Percentiles rank a stretch among this genome's conserved stretches.
Evolutionary conservation across 2,113 vertebrate species (phyloP).

Genomic region (Bubalus kerabau): DNA sequence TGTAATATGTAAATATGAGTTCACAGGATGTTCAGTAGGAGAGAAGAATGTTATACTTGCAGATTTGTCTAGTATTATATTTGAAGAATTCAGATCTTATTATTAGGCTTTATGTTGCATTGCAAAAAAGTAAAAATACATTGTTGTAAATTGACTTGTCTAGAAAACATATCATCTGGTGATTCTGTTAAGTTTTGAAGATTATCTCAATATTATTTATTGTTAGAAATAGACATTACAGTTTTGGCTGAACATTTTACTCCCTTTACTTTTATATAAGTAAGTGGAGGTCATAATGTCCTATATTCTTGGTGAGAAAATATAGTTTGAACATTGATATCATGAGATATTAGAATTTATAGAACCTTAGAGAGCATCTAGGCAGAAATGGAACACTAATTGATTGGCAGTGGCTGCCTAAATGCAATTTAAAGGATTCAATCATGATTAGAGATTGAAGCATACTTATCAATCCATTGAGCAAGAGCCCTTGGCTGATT

Average conservation of each 20-base stretch:
- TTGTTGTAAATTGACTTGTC: slow-evolving; percentile 79
- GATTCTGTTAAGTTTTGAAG: slow-evolving; percentile 75
- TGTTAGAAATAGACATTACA: slow-evolving; percentile 76
- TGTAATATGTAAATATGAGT: slow-evolving; percentile 88
- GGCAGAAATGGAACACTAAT: background rate
- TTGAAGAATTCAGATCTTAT: slow-evolving; percentile 80
- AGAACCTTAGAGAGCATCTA: background rate
- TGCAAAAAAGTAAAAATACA: slow-evolving; percentile 78
- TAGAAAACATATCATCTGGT: slow-evolving; percentile 83
- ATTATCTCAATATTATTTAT: slow-evolving; percentile 78
- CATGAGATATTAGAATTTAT: background rate
- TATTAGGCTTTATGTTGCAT: slow-evolving; percentile 79
- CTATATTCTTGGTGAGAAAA: slow-evolving; percentile 71
- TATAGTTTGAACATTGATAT: slow-evolving; percentile 37
- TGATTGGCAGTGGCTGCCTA: background rate
- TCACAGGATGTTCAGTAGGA: slow-evolving; percentile 83
- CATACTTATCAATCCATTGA: background rate
- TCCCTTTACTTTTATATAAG: slow-evolving; percentile 65
- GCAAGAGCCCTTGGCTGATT: background rate
- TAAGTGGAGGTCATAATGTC: slow-evolving; percentile 54
- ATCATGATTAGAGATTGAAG: background rate
- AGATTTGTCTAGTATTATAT: slow-evolving; percentile 82
- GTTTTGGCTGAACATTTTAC: slow-evolving; percentile 72
- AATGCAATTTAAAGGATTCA: background rate
- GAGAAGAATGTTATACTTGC: slow-evolving; percentile 83